A percentile compares a stretch with the other conserved stretches of the same genome.
Conservation (phyloP, 2,113 vertebrate species). For the Laticauda colubrina region DNA sequence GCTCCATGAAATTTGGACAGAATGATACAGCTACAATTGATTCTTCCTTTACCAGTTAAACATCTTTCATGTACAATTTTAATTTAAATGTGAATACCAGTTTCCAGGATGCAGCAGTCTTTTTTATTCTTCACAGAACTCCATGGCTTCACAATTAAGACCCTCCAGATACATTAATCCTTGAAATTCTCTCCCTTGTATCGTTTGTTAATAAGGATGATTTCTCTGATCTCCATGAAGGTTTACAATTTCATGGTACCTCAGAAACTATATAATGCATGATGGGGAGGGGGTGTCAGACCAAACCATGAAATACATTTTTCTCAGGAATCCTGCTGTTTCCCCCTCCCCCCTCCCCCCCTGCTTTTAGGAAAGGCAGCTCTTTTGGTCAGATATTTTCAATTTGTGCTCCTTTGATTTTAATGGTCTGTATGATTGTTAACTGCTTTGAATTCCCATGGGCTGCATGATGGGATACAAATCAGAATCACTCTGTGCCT, state of each 20-base stretch:
- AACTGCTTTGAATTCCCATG: not conserved
- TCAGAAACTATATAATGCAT: not conserved
- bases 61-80: not conserved
- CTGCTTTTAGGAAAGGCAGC: not conserved
- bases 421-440: not conserved
- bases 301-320: not conserved
- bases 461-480: not conserved
- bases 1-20: not conserved
- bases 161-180: not conserved
- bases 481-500: not conserved
- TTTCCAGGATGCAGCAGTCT: not conserved
- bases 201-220: not conserved
- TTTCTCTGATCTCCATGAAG: not conserved
- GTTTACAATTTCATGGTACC: not conserved
- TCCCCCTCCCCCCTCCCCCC: accelerated
- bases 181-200: not conserved
- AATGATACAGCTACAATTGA: not conserved
- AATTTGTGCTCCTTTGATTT: not conserved
- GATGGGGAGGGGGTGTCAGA: not conserved
- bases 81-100: not conserved
- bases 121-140: not conserved
- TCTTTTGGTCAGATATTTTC: not conserved
- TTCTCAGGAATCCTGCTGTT: not conserved
- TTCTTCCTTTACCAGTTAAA: not conserved
- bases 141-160: not conserved